A percentile compares a stretch with the other conserved stretches of the same genome.
Conservation (phyloP, 2,113 vertebrate species). For the Halichoerus grypus region DNA sequence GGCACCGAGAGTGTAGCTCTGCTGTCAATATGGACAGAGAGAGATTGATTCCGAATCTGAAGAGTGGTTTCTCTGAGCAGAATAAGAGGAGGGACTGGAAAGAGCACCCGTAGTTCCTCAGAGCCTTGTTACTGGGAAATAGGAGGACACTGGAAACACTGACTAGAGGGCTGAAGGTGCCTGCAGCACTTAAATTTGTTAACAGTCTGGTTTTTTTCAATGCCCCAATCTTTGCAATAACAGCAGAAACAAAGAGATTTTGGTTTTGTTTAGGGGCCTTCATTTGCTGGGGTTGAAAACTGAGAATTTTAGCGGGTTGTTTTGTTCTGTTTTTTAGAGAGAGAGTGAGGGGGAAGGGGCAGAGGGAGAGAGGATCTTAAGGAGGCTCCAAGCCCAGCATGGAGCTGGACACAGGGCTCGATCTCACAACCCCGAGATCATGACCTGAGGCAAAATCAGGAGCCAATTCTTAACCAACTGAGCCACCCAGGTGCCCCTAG, state of each 20-base stretch:
- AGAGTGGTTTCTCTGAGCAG: background rate
- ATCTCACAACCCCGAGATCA: background rate
- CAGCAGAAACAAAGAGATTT: background rate
- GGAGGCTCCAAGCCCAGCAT: background rate
- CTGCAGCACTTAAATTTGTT: background rate
- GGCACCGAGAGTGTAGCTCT: background rate
- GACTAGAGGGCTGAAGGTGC: background rate
- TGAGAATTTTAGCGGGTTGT: background rate
- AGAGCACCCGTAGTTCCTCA: background rate
- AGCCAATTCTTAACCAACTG: background rate
- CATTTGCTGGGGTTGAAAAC: background rate
- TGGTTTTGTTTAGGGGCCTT: background rate
- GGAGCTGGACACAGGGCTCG: background rate
- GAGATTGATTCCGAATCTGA: background rate
- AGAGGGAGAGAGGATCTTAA: background rate
- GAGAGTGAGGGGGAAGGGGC: background rate
- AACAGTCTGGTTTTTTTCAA: background rate
- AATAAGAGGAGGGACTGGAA: background rate
- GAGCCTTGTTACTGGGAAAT: background rate
- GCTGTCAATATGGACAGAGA: background rate
- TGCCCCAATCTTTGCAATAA: background rate
- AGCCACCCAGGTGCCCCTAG: background rate
- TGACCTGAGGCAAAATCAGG: background rate
- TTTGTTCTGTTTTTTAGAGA: background rate
- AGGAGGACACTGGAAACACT: background rate